Evolutionary conservation across 2,888 invertebrate species (phyloP).

Genomic region (Euplexia lucipara): DNA sequence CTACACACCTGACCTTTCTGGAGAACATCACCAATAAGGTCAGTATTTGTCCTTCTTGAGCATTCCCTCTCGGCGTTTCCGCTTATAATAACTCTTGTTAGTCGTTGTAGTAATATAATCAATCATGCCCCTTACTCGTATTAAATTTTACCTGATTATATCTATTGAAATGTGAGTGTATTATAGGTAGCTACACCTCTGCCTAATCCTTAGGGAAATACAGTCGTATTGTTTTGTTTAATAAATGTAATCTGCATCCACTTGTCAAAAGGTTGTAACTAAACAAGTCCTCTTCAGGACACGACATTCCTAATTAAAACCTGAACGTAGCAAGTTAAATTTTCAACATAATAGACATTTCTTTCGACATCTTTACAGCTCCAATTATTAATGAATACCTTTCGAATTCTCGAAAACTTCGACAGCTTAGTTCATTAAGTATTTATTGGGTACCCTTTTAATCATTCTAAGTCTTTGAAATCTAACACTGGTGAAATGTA

Average conservation of each 20-base stretch:
- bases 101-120: too few species aligned
- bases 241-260: neutral
- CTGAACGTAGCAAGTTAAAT: conserved; percentile 33
- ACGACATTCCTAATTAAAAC: conserved; percentile 14
- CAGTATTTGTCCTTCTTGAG: too few species aligned
- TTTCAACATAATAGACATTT: conserved; percentile 21
- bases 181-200: too few species aligned
- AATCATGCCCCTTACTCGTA: too few species aligned
- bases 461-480: conserved; percentile 42
- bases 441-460: conserved; percentile 46
- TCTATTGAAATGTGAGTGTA: too few species aligned
- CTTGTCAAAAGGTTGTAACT: neutral
- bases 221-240: too few species aligned
- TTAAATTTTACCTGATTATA: too few species aligned
- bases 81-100: too few species aligned
- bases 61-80: too few species aligned
- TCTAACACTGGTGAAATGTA: conserved; percentile 11
- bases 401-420: conserved; percentile 50
- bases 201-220: too few species aligned
- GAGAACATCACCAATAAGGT: too few species aligned
- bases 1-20: too few species aligned
- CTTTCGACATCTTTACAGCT: conserved; percentile 33
- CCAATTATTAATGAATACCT: conserved; percentile 53
- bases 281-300: neutral
- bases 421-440: conserved; percentile 54